Evolutionary conservation across 2,888 invertebrate species (phyloP).

Genomic region (Dynastes maya): DNA sequence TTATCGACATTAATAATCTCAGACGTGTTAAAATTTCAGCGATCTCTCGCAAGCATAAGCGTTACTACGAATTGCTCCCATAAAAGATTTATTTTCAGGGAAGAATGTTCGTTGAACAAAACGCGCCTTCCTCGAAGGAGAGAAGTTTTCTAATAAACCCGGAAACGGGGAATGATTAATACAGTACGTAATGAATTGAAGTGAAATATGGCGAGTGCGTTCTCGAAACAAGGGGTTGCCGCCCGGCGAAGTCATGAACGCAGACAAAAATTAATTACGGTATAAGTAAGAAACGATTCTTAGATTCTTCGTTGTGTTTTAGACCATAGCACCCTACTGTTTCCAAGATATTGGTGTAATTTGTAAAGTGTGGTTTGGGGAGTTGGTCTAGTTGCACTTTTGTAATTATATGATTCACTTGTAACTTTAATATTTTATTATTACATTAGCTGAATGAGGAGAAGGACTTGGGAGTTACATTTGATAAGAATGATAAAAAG

Average conservation of each 20-base stretch:
- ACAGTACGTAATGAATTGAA: conserved; percentile 31
- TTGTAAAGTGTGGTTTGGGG: no score
- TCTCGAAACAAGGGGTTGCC: conserved; percentile 24
- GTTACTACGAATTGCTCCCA: neutral
- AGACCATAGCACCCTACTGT: neutral
- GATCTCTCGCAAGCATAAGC: conserved; percentile 1
- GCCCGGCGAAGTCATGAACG: conserved; percentile 21
- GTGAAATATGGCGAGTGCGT: conserved; percentile 29
- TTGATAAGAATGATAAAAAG: no score
- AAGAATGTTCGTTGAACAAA: conserved; percentile 22
- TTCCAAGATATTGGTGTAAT: neutral
- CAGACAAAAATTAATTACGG: conserved; percentile 31
- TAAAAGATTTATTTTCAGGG: conserved; percentile 38
- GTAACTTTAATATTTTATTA: no score
- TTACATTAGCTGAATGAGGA: no score
- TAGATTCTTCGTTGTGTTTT: neutral
- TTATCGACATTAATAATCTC: neutral
- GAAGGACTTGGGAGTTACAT: no score
- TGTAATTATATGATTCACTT: no score
- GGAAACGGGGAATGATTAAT: conserved; percentile 29
- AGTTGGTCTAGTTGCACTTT: no score
- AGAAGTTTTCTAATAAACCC: conserved; percentile 28
- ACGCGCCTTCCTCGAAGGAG: conserved; percentile 21
- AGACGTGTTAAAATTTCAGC: neutral
- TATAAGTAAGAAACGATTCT: conserved; percentile 1